Evolutionary conservation across 2,113 vertebrate genomes (phyloP).

Genomic region (Falcunculus frontatus): DNA sequence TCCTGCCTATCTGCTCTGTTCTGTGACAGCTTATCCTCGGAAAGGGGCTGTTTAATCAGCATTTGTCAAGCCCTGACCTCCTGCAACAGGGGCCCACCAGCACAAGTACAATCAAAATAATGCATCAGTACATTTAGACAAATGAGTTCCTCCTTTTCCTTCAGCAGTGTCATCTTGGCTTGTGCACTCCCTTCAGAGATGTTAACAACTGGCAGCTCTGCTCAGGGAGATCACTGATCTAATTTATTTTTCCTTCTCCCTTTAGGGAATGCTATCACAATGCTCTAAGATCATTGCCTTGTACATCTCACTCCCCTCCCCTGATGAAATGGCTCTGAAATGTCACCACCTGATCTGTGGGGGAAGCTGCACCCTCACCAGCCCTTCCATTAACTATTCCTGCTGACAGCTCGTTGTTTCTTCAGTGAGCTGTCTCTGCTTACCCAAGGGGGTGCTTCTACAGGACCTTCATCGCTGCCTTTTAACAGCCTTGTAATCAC

Average conservation of each 20-base stretch:
- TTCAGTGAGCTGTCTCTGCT: neutral
- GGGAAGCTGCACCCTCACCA: neutral
- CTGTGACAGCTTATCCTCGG: neutral
- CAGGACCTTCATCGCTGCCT: neutral
- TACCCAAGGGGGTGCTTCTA: neutral
- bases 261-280: slow-evolving; percentile 57
- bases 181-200: neutral
- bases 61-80: neutral
- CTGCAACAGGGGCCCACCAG: neutral
- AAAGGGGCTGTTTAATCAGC: neutral
- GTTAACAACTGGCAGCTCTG: slow-evolving; percentile 50
- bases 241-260: slow-evolving; percentile 50
- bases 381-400: slow-evolving; percentile 24
- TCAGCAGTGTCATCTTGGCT: neutral
- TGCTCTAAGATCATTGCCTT: slow-evolving; percentile 43
- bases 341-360: neutral
- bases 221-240: slow-evolving; percentile 54
- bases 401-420: slow-evolving; percentile 10
- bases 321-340: slow-evolving; percentile 43
- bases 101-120: neutral
- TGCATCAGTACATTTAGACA: slow-evolving; percentile 9
- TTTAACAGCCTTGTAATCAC: slow-evolving; percentile 22
- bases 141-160: neutral
- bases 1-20: neutral
- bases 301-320: slow-evolving; percentile 31